A percentile compares a stretch with the other conserved stretches of the same genome.
These are phyloP conservation scores for Cryptophagus acutangulus DNA, from an alignment of 2,888 invertebrate genomes.

Conservation along the genomic window DNA sequence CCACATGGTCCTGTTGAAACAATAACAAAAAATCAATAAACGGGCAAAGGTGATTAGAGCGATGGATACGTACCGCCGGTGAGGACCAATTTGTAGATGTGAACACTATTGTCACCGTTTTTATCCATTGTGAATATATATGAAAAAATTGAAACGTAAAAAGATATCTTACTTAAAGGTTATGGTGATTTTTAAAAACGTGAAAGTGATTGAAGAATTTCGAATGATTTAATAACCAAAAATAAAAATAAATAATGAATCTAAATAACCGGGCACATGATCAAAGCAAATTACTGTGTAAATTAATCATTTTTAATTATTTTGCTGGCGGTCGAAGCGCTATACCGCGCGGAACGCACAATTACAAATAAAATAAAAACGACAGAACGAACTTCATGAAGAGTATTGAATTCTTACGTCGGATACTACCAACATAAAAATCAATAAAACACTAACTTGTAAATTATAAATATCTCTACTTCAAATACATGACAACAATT, in stretches of 20 bases:
- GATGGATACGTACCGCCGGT: conserved; percentile 72
- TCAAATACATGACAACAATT: too few relatives aligned
- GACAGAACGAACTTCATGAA: too few relatives aligned
- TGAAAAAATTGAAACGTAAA: background rate
- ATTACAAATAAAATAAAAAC: too few relatives aligned
- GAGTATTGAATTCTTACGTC: too few relatives aligned
- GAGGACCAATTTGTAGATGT: conserved; percentile 78
- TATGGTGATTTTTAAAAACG: conserved; percentile 4
- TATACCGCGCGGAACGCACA: too few relatives aligned
- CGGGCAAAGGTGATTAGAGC: background rate
- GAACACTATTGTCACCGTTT: conserved; percentile 46
- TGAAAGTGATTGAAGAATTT: conserved; percentile 7
- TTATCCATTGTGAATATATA: conserved; percentile 28
- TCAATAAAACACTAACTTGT: too few relatives aligned
- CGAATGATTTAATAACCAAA: conserved; percentile 6
- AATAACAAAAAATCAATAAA: conserved; percentile 9
- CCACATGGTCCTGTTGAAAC: conserved; percentile 84
- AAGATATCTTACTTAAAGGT: conserved; percentile 6
- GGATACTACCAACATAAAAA: too few relatives aligned
- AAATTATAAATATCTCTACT: too few relatives aligned
- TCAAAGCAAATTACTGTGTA: too few relatives aligned
- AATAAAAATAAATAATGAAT: conserved; percentile 28
- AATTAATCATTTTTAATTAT: too few relatives aligned
- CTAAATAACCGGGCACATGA: conserved; percentile 36
- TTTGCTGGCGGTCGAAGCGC: too few relatives aligned